Base-by-base conservation (phyloP, 2,113 vertebrate genomes). In the Budorcas taxicolor region DNA sequence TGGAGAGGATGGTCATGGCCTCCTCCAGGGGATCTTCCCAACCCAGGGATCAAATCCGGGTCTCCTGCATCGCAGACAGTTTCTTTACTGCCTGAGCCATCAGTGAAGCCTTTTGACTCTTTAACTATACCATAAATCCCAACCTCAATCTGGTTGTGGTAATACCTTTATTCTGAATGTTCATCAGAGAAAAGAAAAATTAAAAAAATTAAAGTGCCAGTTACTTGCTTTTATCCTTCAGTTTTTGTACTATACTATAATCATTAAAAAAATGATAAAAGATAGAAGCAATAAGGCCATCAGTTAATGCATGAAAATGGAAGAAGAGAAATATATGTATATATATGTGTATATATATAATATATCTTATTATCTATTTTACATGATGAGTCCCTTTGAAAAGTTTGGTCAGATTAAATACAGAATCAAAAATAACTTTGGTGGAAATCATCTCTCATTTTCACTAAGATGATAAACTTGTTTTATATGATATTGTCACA, bases 11-110 rank as follows among this genome's bases (percentile, higher is more conserved):
- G 23, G 71, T 76, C 36, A 76, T 1, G 3, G 11, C 36, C 23
- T 43, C 71, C 36, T 76, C 36, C 36, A 76, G 36, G 36, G 23
- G 1, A 76, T 76, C 40, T 25, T 76, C 71, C 23, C 36, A 43
- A 76, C 36, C 23, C 23, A 27, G 40, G 71, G 40, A 76, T 43
- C 23, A 43, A 27, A 43, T 27, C 40, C 0, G 0, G 40, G 40
- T 43, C 21, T 76, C 3, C 23, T 27, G 40, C 23, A 76, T 43
- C 0, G 0, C 40, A 43, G 40, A 43, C 71, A 43, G 23, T 27
- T 43, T 43, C 40, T 76, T 76, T 76, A 43, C 23, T 27, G 12
- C 6, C 71, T 76, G 40, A 76, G 6, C 6, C 71, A 25, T 43
- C 12, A 25, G 23, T 25, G 40, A 43, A 76, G 40, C 1, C 25